Evolutionary conservation across 30 jellyfish, hydroid and myxozoan species (phyloP).

Genomic region (Chrysaora quinquecirrha): DNA sequence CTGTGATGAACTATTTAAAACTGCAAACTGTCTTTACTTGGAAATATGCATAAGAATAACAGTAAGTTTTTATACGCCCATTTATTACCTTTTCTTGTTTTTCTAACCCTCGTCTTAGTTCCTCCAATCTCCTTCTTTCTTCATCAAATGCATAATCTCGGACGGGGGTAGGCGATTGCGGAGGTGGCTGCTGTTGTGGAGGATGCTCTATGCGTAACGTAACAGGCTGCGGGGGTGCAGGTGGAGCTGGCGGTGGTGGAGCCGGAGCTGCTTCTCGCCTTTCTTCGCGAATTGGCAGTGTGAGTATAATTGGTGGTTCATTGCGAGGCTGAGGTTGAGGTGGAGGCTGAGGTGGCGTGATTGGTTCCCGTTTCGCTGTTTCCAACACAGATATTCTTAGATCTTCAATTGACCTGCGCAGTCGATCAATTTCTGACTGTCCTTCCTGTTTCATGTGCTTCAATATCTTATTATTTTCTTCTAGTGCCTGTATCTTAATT

Average conservation of each 20-base stretch:
- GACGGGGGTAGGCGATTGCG: slow-evolving; percentile 21
- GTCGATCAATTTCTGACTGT: slow-evolving; percentile 86
- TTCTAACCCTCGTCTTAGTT: slow-evolving; percentile 78
- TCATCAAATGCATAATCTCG: slow-evolving; percentile 54
- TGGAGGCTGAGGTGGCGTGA: slow-evolving; percentile 46
- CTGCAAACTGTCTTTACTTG: too few species aligned
- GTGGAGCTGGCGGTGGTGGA: slow-evolving; percentile 67
- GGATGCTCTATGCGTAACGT: slow-evolving; percentile 77
- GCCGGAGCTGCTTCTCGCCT: slow-evolving; percentile 74
- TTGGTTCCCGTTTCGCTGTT: slow-evolving; percentile 55
- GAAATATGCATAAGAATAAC: too few species aligned
- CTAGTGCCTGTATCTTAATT: slow-evolving; percentile 71
- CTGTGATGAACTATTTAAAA: too few species aligned
- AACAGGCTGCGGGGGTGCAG: slow-evolving; percentile 71
- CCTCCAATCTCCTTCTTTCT: slow-evolving; percentile 83
- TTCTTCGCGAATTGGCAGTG: slow-evolving; percentile 51
- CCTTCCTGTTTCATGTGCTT: slow-evolving; percentile 89
- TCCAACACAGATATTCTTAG: slow-evolving; percentile 58
- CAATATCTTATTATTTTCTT: slow-evolving; percentile 75
- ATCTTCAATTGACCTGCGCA: slow-evolving; percentile 84
- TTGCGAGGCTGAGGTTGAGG: slow-evolving; percentile 37
- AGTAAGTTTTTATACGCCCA: too few species aligned
- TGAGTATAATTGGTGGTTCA: slow-evolving; percentile 56
- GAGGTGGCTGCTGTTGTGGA: slow-evolving; percentile 44
- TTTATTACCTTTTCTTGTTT: slow-evolving; percentile 87